phyloP scores from a whole-genome alignment of 2,113 vertebrate genomes.

The Ptilonorhynchus violaceus region DNA sequence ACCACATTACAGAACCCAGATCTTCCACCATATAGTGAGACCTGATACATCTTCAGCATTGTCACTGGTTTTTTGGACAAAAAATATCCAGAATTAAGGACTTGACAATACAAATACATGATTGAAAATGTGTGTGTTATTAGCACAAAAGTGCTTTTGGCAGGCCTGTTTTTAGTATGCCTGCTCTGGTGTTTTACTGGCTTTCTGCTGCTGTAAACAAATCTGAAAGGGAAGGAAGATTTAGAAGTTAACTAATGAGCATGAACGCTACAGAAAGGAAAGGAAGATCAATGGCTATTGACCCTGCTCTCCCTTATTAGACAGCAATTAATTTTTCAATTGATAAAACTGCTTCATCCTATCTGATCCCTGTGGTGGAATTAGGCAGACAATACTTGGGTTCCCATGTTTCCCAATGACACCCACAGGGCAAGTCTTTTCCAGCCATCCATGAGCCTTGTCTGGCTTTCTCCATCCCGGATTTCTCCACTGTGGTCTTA shows the following conservation, averaged over 20 bases:
- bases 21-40: neutral
- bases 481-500: neutral
- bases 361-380: neutral
- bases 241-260: neutral
- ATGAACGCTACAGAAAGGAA: neutral
- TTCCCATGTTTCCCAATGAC: neutral
- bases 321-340: neutral
- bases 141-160: neutral
- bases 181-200: neutral
- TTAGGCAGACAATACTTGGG: neutral
- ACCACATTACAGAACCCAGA: neutral
- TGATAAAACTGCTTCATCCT: neutral
- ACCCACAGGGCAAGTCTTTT: neutral
- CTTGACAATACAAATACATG: neutral
- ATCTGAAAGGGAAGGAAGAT: neutral
- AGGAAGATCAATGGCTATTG: neutral
- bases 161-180: neutral
- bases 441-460: neutral
- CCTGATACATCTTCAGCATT: neutral
- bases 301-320: neutral
- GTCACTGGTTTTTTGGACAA: neutral
- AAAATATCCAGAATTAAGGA: neutral
- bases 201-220: constrained; percentile 9
- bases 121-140: neutral
- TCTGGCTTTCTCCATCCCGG: neutral